A percentile compares a stretch with the other conserved stretches of the same genome.
phyloP scores from a whole-genome alignment of 2,888 invertebrate genomes.

The Carterocephalus palaemon region DNA sequence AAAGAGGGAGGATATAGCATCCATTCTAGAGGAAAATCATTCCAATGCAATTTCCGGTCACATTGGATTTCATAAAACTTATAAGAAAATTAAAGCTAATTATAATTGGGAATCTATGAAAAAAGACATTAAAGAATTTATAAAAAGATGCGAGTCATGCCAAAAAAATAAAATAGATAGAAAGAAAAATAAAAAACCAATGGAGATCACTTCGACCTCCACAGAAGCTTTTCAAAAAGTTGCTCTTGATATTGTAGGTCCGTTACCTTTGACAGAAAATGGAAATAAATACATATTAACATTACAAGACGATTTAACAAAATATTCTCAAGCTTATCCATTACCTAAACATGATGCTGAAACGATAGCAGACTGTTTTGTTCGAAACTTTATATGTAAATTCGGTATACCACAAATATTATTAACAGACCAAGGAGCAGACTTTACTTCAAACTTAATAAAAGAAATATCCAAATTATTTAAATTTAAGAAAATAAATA shows the following conservation, averaged over 20 bases:
- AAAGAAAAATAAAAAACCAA: constrained; percentile 34
- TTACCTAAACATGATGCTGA: constrained; percentile 40
- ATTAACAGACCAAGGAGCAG: constrained; percentile 48
- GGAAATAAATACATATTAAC: not conserved
- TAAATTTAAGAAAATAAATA: constrained; percentile 33
- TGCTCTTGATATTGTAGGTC: constrained; percentile 39
- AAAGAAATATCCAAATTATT: constrained; percentile 36
- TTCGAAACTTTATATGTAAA: constrained; percentile 25
- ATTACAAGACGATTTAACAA: constrained; percentile 36
- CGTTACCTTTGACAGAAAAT: constrained; percentile 27
- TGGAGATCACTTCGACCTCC: constrained; percentile 42
- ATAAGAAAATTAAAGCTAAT: constrained; percentile 34
- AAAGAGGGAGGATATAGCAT: constrained; percentile 25
- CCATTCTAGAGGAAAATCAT: constrained; percentile 30
- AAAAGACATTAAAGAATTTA: constrained; percentile 39
- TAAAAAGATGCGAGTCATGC: constrained; percentile 38
- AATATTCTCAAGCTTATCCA: no score
- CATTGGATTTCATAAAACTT: constrained; percentile 32
- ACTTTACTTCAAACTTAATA: constrained; percentile 44
- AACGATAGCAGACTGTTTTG: constrained; percentile 39
- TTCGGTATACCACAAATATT: constrained; percentile 45
- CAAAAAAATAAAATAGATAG: constrained; percentile 33
- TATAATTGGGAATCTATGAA: constrained; percentile 43
- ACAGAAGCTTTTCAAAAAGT: constrained; percentile 39
- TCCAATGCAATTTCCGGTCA: constrained; percentile 29